Evolutionary conservation across 2,888 invertebrate genomes (phyloP), one percentile per base, ranked within the genome.

Genomic region (Drosophila infuscata): DNA sequence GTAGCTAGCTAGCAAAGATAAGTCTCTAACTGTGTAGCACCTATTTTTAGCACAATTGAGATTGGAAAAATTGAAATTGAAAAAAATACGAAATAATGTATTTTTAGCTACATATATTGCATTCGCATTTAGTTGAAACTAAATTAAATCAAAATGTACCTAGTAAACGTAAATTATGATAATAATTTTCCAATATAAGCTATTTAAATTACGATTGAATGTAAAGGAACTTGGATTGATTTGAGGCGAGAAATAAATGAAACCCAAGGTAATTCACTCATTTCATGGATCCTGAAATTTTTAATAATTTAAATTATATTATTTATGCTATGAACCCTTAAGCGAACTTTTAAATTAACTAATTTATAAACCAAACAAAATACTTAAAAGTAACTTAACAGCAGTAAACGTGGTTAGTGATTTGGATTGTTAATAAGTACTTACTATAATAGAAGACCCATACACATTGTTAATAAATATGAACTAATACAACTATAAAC

Each of bases 381-480:
- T 49, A 69, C 41, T 38, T 62, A 59, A 56, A 53, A 62, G 51
- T 58, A 79, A 83, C 63, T 75, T 84, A 88, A 80, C 82, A 85
- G 76, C 79, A 88, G 81, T 79, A 90, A 89, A 90, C 81, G 89
- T 92, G 92, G 91, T 91, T 92, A 92, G 92, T 91, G 91, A 91
- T 90, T 90, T 89, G 86, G 83, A 88, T 90, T 82, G 91, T 84
- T 89, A 82, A 79, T 79, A 81, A 83, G 66, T 82, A 88, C 76
- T 68, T 71, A 77, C 49, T 61, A 54, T 20, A 65, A 79, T 69
- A 63, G 48, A 35, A 70, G 56, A 64, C 57, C 56, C 79, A 76
- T 62, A 58, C 59, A 72, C 77, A 66, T 66, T 51, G 30, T 67
- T 63, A 64, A 73, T 52, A 73, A 53, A 58, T 48, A 48, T 48